Base-by-base conservation (phyloP, 2,113 vertebrate species). In the Orthochromis indermauri region DNA sequence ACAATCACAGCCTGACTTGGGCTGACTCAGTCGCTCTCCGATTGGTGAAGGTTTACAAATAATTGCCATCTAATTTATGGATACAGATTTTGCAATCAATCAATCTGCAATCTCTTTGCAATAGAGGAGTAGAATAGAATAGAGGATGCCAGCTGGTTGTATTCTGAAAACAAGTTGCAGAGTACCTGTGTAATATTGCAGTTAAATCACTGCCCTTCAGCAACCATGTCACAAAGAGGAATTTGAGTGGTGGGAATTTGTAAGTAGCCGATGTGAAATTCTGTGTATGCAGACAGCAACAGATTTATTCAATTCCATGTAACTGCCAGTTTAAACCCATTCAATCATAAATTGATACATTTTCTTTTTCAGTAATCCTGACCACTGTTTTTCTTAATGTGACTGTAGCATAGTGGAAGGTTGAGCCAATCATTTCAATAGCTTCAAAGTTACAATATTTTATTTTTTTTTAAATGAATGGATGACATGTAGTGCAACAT, bases 321-420 rank as follows among this genome's bases (percentile, higher is more conserved):
- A 26, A 73, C 13, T 45, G 40, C 37, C 40, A 11, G 0, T 45
- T 49, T 28, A 28, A 28, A 47, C 71, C 71, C 71, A 47, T 76
- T 76, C 16, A 76, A 31, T 76, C 71, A 19, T 40, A 76, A 47
- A 76, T 5, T 47, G 71, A 76, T 28, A 76, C 40, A 47, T 28
- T 26, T 76, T 47, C 14, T 28, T 47, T 73, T 17, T 40, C 63
- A 40, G 13, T 73, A 45, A 26, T 26, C 8, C 40, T 40, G 40
- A 26, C 5, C 68, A 73, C 21, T 3, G 40, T 17, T 73, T 73
- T 45, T 0, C 5, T 45, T 45, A 17, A 24, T 11, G 37, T 3
- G 68, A 73, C 40, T 8, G 71, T 1, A 76, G 9, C 24, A 28
- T 19, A 47, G 45, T 19, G 10, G 24, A 49, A 28, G 24, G 42